Evolutionary conservation across 2,113 vertebrate species (phyloP).

Genomic region (Spea bombifrons): DNA sequence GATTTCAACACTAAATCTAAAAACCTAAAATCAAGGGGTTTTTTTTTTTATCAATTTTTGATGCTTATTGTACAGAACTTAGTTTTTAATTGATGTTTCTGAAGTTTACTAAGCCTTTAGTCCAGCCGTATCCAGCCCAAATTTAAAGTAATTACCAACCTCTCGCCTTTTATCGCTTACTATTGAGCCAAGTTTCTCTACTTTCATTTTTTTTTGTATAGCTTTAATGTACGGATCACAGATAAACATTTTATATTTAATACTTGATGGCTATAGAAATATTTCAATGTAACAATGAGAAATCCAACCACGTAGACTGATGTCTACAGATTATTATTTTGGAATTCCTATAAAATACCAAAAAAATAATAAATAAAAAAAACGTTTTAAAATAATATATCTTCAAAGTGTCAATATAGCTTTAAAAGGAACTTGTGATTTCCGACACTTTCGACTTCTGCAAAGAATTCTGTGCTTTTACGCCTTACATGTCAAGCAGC

Average conservation of each 20-base stretch:
- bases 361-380: too few species aligned
- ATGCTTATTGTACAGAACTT: slow-evolving; percentile 80
- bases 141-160: slow-evolving; percentile 69
- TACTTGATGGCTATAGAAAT: background rate
- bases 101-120: slow-evolving; percentile 74
- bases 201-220: slow-evolving; percentile 17
- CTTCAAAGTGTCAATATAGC: too few species aligned
- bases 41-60: slow-evolving; percentile 80
- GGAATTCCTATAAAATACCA: too few species aligned
- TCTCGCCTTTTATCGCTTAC: slow-evolving; percentile 46
- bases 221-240: background rate
- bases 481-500: too few species aligned
- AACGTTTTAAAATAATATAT: too few species aligned
- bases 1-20: slow-evolving; percentile 95
- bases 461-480: too few species aligned
- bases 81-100: slow-evolving; percentile 80
- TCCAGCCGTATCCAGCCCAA: slow-evolving; percentile 67
- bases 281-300: background rate
- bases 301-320: background rate
- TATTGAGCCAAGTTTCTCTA: background rate
- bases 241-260: background rate
- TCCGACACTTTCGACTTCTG: too few species aligned
- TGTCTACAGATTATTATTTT: too few species aligned
- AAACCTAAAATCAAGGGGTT: slow-evolving; percentile 75
- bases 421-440: too few species aligned